Evolutionary conservation across 92 coral and sea anemone genomes (phyloP), one percentile per base, ranked within the genome.

Genomic region (Nematostella vectensis): DNA sequence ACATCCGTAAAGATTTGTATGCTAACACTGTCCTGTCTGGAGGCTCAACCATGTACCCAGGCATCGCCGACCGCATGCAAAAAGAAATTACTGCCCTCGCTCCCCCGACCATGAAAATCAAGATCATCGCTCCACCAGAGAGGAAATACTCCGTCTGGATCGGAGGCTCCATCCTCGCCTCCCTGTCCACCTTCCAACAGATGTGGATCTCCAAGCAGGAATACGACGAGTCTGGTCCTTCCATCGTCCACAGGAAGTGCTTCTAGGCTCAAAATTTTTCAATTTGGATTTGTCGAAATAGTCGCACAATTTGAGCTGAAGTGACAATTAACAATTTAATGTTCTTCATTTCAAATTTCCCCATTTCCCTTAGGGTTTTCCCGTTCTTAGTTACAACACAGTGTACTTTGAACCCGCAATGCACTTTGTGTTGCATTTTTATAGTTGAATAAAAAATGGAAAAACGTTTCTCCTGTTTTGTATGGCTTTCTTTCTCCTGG

Each of bases 181-280:
- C 99, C 17, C 96, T 93, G 70, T 93, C 99, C 71, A 93, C 99
- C 88, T 93, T 93, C 99, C 99, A 93, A 87, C 99, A 93, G 93
- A 93, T 93, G 99, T 93, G 99, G 99, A 93, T 93, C 85, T 93
- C 99, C 58, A 93, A 93, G 61, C 91, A 78, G 47, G 99, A 93
- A 71, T 93, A 93, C 55, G 99, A 93, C 19, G 99, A 93, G 69
- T 87, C 99, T 44, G 99, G 99, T 50, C 97, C 97, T 29, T 72
- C 95, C 54, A 89, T 89, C 62, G 97, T 89, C 38, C 97, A 89
- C 87, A 77, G 97, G 57, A 89, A 89, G 62, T 89, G 97, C 81
- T 89, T 89, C 79, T 89, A 85, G 21, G 23, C 51, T 10, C 42
- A 8, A n/a, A n/a, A n/a, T n/a, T n/a, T n/a, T n/a, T n/a, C n/a